Conservation (phyloP, 2,113 vertebrate genomes). For the Oreochromis aureus region DNA sequence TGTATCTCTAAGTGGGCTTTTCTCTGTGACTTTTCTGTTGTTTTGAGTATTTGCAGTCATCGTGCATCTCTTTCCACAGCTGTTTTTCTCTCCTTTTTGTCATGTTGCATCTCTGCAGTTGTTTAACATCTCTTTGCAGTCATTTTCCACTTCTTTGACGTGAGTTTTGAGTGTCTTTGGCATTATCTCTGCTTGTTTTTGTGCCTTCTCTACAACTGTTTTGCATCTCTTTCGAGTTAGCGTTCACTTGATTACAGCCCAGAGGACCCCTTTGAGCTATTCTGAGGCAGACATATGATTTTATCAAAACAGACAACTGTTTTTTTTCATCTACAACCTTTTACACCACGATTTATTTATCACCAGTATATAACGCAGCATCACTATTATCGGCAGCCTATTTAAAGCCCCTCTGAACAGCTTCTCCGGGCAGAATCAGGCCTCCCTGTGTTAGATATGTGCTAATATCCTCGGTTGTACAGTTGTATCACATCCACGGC, state of each 20-base stretch:
- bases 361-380: background rate
- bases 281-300: background rate
- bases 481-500: background rate
- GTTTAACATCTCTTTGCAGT: background rate
- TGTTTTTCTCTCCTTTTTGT: background rate
- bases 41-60: background rate
- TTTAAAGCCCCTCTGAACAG: background rate
- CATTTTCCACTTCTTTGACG: background rate
- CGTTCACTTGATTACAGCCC: background rate
- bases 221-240: background rate
- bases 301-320: background rate
- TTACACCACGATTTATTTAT: background rate
- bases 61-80: background rate
- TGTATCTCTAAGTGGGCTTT: background rate
- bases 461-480: background rate
- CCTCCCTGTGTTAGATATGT: background rate
- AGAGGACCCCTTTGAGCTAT: background rate
- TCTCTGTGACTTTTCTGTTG: background rate
- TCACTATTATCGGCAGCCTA: background rate
- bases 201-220: background rate
- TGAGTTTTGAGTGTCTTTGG: background rate
- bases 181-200: background rate
- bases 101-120: background rate
- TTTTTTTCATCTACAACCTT: background rate
- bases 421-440: background rate